Evolutionary conservation across 2,113 vertebrate genomes (phyloP).

Genomic region (Paralichthys olivaceus): DNA sequence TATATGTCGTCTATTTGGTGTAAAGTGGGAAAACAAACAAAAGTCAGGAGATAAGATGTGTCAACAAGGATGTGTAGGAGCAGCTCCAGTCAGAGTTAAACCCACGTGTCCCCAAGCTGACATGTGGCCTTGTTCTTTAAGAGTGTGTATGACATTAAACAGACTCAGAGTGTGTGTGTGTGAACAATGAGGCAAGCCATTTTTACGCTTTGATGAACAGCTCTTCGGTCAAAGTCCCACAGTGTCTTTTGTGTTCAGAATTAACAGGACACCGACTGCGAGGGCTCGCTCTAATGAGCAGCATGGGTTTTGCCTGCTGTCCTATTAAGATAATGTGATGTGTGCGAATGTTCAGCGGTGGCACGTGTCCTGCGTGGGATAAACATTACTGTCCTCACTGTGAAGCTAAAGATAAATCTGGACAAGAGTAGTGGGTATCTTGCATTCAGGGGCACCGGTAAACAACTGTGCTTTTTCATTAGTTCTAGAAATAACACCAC

Average conservation of each 20-base stretch:
- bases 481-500: not conserved
- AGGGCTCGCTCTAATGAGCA: slow-evolving; percentile 41
- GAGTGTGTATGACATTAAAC: too few species aligned
- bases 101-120: not conserved
- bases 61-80: slow-evolving; percentile 43
- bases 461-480: not conserved
- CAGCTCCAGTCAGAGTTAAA: not conserved
- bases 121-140: not conserved
- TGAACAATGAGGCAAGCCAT: slow-evolving; percentile 2
- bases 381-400: not conserved
- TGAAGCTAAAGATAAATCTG: not conserved
- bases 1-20: not conserved
- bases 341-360: not conserved
- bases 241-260: slow-evolving; percentile 34
- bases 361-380: slow-evolving; percentile 13
- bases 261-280: slow-evolving; percentile 25
- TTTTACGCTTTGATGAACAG: slow-evolving; percentile 30
- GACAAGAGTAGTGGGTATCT: not conserved
- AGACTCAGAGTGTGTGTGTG: not conserved
- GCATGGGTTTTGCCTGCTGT: not conserved
- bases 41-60: slow-evolving; percentile 9
- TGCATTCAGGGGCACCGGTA: not conserved
- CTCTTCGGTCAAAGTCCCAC: not conserved
- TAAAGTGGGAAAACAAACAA: slow-evolving; percentile 8
- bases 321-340: slow-evolving; percentile 15